These are phyloP conservation scores for Perognathus longimembris DNA, from an alignment of 2,113 vertebrate genomes.

Conservation along the genomic window DNA sequence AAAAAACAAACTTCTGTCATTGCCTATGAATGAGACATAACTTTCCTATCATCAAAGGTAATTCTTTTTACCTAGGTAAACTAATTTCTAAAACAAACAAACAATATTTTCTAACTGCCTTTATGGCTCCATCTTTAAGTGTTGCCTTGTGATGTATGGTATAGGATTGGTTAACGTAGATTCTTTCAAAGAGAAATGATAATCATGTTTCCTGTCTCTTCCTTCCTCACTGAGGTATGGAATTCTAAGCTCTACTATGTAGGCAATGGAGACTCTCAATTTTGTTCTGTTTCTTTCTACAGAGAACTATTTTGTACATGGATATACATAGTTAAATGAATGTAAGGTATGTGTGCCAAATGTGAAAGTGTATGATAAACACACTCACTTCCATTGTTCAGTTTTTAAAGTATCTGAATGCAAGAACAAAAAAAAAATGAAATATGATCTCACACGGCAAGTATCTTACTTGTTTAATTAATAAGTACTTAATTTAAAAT, in stretches of 20 bases:
- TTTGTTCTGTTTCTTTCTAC: not conserved
- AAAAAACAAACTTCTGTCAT: not conserved
- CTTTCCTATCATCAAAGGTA: not conserved
- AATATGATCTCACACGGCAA: not conserved
- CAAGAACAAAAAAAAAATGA: not conserved
- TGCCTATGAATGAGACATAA: not conserved
- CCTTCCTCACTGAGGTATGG: not conserved
- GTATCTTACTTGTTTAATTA: not conserved
- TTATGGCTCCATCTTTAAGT: not conserved
- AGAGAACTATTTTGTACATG: not conserved
- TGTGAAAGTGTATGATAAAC: not conserved
- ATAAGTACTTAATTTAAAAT: constrained; percentile 21
- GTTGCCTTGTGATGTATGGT: not conserved
- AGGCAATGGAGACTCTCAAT: not conserved
- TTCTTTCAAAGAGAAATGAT: not conserved
- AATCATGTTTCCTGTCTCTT: not conserved
- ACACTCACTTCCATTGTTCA: not conserved
- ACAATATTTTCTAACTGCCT: not conserved
- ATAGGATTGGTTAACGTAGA: not conserved
- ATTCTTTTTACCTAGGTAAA: not conserved
- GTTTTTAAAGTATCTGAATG: not conserved
- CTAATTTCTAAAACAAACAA: not conserved
- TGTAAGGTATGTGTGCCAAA: not conserved
- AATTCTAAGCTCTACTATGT: not conserved
- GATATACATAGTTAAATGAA: not conserved